Evolutionary conservation across 1,140 invertebrate genomes (phyloP), one percentile per base, ranked within the genome.

Genomic region (Notospermus geniculatus): DNA sequence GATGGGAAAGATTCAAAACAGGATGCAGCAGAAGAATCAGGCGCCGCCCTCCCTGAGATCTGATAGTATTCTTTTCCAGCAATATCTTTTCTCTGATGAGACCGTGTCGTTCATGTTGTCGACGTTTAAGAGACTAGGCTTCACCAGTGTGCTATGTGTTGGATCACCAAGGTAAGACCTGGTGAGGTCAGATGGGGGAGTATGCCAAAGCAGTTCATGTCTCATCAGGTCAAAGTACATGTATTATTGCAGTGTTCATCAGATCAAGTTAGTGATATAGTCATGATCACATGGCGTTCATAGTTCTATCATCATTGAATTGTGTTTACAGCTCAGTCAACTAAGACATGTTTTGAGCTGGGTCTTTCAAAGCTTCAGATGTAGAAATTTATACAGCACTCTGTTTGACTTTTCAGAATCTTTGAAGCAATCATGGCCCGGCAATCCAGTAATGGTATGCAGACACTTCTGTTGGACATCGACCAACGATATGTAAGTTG

Each of bases 91-190:
- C 78, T 83, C 85, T 0, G 75, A 84, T 56, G 76, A 80, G 57
- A 81, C 87, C 54, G 81, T 86, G 15, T 67, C 82, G 43, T 84
- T 86, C 46, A 79, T 89, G 27, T 67, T 84, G 0, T 75, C 84
- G 57, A 84, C 86, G 60, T 77, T 89, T 1, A 56, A 70, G 17
- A 69, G 79, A 27, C 72, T 86, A 54, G 76, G 82, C 62, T 83
- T 86, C 32, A 85, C 80, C 75, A 79, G 88, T 75, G 83, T 92
- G 7, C 72, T 94, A 7, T 92, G 90, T 72, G 86, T 93, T 61
- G 90, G 91, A 52, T 85, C 89, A 15, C 91, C 91, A 41, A 77
- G 75, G 76, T 78, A 69, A 57, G 62, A 29, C 41, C 39, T 13
- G 39, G 11, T n/a, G n/a, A n/a, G n/a, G n/a, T n/a, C n/a, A n/a